Evolutionary conservation across 2,797 vertebrate species (phyloP), one percentile per base, ranked within the genome.

Genomic region (Nyctibius grandis): DNA sequence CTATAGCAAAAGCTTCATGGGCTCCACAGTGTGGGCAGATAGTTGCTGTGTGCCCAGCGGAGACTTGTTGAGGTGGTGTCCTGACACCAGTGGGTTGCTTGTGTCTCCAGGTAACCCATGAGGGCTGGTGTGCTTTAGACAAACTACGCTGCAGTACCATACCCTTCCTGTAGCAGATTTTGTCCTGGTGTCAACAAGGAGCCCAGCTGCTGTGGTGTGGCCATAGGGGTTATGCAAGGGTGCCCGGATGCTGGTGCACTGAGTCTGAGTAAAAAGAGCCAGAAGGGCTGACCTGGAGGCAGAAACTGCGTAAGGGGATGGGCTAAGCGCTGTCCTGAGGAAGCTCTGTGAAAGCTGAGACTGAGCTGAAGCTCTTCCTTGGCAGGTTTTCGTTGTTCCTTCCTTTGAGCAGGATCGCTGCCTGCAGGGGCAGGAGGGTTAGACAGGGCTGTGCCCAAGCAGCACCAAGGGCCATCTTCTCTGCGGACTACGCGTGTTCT

Each of bases 401-500:
- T 59, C 38, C 9, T n/a, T 74, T 76, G 26, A 26, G 47, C 1
- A 0, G 67, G 29, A 45, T 87, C 2, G 0, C 42, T 91, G 64
- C 23, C 13, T 42, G 9, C 6, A 5, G 38, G 33, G 25, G 12
- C 36, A 64, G 38, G 18, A 75, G 44, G 44, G 15, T 15, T 22
- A 42, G 44, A 26, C 15, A 0, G 0, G 42, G 40, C 18, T 74
- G 33, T 18, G 7, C 29, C 60, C 25, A 29, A 3, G 22, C 73
- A 70, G 40, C 33, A 31, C 23, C 17, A 23, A 28, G 40, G 60
- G 29, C 28, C 15, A 25, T 48, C 51, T 61, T 47, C 20, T 22
- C 11, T 9, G 1, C 1, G 1, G 25, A 54, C 31, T 18, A 33
- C 12, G 38, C 57, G 36, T 0, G 0, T 68, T 72, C 68, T 88